Percentiles rank a stretch among this genome's conserved stretches.
Evolutionary conservation across 1,140 invertebrate genomes (phyloP).

Genomic region (Periplaneta americana): DNA sequence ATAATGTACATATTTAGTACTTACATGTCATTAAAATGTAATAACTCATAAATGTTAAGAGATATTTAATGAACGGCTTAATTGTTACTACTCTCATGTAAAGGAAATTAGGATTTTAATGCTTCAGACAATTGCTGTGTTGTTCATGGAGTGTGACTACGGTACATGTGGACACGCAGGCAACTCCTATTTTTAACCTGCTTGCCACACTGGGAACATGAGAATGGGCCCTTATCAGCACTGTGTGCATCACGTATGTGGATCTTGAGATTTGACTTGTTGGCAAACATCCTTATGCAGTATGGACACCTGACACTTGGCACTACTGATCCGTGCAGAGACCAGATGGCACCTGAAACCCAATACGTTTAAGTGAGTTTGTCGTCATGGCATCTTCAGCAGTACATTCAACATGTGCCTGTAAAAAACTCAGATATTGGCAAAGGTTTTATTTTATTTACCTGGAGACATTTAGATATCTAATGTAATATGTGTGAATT

Average conservation of each 20-base stretch:
- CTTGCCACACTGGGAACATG: constrained; percentile 50
- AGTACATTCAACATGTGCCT: no score
- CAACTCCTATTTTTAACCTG: constrained; percentile 51
- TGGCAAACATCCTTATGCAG: constrained; percentile 52
- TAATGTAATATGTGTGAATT: no score
- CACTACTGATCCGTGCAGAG: neutral
- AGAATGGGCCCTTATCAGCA: constrained; percentile 33
- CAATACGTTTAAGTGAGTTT: no score
- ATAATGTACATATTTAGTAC: neutral
- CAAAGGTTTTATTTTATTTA: no score
- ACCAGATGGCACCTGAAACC: neutral
- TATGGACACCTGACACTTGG: constrained; percentile 39
- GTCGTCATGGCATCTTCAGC: no score
- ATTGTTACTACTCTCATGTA: neutral
- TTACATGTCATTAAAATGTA: neutral
- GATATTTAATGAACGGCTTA: neutral
- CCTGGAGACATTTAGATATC: no score
- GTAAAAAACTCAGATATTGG: no score
- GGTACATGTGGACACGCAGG: constrained; percentile 50
- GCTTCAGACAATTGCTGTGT: neutral
- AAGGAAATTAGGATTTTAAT: no score
- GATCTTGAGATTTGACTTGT: constrained; percentile 53
- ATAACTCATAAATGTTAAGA: neutral
- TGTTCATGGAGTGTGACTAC: constrained; percentile 23
- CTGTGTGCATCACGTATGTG: constrained; percentile 53